Percentiles rank a stretch among this genome's conserved stretches.
Evolutionary conservation across 2,888 invertebrate genomes (phyloP).

Genomic region (Teinopalpus imperialis): DNA sequence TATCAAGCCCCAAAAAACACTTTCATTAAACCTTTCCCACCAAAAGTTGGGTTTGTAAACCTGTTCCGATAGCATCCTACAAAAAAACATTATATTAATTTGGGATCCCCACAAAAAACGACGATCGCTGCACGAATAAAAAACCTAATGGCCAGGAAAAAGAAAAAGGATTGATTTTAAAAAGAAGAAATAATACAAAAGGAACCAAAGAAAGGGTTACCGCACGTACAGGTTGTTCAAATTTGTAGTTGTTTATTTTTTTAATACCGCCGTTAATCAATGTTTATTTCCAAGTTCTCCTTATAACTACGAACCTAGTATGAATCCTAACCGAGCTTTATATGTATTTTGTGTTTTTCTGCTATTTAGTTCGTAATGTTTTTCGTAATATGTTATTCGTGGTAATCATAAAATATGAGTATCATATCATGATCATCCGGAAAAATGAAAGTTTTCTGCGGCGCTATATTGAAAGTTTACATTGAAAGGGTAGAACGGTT

Average conservation of each 20-base stretch:
- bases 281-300: too few relatives aligned
- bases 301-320: too few relatives aligned
- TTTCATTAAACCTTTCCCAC: constrained; percentile 77
- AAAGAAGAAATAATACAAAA: constrained; percentile 48
- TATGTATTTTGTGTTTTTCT: too few relatives aligned
- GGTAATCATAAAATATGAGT: too few relatives aligned
- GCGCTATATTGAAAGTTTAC: too few relatives aligned
- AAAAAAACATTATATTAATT: constrained; percentile 79
- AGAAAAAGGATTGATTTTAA: constrained; percentile 66
- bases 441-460: too few relatives aligned
- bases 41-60: constrained; percentile 50
- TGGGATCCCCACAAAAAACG: constrained; percentile 79
- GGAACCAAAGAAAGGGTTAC: constrained; percentile 68
- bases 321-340: too few relatives aligned
- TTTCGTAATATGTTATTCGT: too few relatives aligned
- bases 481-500: too few relatives aligned
- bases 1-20: constrained; percentile 61
- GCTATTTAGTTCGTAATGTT: too few relatives aligned
- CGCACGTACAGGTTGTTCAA: constrained; percentile 58
- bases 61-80: constrained; percentile 61
- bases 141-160: constrained; percentile 77
- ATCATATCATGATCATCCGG: too few relatives aligned
- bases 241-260: not conserved
- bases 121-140: constrained; percentile 67
- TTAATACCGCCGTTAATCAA: not conserved